phyloP scores from a whole-genome alignment of 2,113 vertebrate genomes.

The Barnardius zonarius region DNA sequence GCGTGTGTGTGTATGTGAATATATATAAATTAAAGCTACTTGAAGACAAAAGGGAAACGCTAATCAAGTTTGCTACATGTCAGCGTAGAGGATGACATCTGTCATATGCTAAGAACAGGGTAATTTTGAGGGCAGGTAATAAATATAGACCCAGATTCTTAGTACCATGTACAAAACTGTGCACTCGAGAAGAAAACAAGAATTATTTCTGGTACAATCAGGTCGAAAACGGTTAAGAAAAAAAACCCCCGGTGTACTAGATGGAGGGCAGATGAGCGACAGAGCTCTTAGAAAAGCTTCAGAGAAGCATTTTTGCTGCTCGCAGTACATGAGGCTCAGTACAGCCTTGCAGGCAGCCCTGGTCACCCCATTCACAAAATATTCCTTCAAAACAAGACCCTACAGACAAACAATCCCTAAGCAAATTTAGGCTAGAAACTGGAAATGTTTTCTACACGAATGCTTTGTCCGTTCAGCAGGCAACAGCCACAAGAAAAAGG shows the following conservation, averaged over 20 bases:
- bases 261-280: not conserved
- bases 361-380: not conserved
- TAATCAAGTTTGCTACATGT: not conserved
- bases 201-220: not conserved
- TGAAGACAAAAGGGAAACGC: not conserved
- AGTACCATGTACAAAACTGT: not conserved
- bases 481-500: not conserved
- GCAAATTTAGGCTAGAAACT: not conserved
- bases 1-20: not conserved
- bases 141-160: not conserved
- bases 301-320: not conserved
- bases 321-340: rapidly evolving
- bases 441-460: not conserved
- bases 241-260: not conserved
- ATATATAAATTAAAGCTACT: not conserved
- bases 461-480: not conserved
- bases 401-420: not conserved
- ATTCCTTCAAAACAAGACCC: not conserved
- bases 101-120: not conserved
- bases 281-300: not conserved
- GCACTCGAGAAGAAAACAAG: not conserved
- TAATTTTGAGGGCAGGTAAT: not conserved
- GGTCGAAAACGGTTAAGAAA: not conserved
- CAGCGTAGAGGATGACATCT: not conserved
- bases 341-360: rapidly evolving